Base-by-base conservation (phyloP, 2,888 invertebrate genomes). In the Xestia rhomboidea region DNA sequence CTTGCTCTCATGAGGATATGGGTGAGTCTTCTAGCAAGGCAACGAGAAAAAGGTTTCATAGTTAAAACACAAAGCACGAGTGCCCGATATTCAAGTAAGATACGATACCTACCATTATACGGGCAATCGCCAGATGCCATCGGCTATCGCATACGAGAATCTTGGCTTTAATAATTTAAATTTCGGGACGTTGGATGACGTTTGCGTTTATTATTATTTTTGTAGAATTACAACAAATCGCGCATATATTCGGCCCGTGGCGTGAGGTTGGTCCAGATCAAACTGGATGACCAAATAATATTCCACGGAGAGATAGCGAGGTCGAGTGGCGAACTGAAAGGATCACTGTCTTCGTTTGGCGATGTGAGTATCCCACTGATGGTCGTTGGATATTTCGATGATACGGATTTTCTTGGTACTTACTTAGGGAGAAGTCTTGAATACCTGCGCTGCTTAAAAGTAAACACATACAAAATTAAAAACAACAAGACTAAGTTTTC, bases 201-300 rank as follows among this genome's bases (percentile, higher is more conserved):
- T 60, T 38, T 64, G 21, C 2, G 1, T 11, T 49, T 54, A 38
- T 74, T n/a, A n/a, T 24, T 34, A 34, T 71, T 44, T 70, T 89
- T 95, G 49, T 94, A 98, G 98, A 99, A 99, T 93, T 99, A 99
- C 93, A 98, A 98, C 93, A 98, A 98, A 93, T 98, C 98, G 1
- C 97, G 99, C 80, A 98, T 98, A 87, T 98, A 99, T 94, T 98
- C 98, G 0, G 97, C 97, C 77, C 97, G 98, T 79, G 99, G 99
- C 68, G 98, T 98, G 11, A 97, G 97, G 88, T 97, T 98, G 89
- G 95, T 98, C 21, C 97, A 97, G 81, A 97, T 99, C 46, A 97
- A 96, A 81, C 92, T 98, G 76, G 98, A 98, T 92, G 97, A 97
- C 27, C 93, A 93, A 68, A 92, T 97, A 49, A 98, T 99, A 91